Evolutionary conservation across 2,797 vertebrate genomes (phyloP).

Genomic region (Coilia nasus): DNA sequence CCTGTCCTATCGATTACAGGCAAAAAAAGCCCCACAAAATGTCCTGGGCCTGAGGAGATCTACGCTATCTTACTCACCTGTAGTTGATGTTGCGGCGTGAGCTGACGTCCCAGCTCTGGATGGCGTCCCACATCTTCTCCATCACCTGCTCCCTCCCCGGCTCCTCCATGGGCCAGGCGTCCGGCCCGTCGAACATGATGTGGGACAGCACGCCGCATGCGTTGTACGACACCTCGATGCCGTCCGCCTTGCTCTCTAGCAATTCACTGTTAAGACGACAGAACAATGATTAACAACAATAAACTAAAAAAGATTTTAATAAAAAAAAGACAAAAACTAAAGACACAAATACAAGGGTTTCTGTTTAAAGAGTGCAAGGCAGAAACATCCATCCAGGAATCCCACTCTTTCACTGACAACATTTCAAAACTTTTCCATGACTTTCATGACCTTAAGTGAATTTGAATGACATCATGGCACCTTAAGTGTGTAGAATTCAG

Average conservation of each 20-base stretch:
- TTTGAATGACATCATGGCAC: too few species aligned
- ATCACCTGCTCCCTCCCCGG: constrained; percentile 86
- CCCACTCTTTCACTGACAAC: too few species aligned
- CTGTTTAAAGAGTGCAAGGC: too few species aligned
- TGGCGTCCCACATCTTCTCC: constrained; percentile 94
- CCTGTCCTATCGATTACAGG: too few species aligned
- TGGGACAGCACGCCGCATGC: constrained; percentile 97
- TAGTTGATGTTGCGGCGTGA: constrained; percentile 98
- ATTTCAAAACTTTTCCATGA: too few species aligned
- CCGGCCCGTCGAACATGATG: constrained; percentile 95
- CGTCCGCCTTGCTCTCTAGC: constrained; percentile 95
- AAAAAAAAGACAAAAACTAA: not conserved
- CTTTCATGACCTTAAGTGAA: too few species aligned
- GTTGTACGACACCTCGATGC: constrained; percentile 98
- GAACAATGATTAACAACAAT: not conserved
- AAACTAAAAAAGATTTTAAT: too few species aligned
- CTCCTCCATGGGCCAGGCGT: constrained; percentile 89
- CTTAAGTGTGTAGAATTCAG: too few species aligned
- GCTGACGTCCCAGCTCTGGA: constrained; percentile 96
- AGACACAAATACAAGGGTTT: too few species aligned
- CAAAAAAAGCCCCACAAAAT: too few species aligned
- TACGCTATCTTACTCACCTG: constrained; percentile 72
- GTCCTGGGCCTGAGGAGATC: too few species aligned
- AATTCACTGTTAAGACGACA: constrained; percentile 78
- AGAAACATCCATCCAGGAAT: too few species aligned